A percentile compares a stretch with the other conserved stretches of the same genome.
phyloP scores from a whole-genome alignment of 2,113 vertebrate genomes.

The Mobula birostris region DNA sequence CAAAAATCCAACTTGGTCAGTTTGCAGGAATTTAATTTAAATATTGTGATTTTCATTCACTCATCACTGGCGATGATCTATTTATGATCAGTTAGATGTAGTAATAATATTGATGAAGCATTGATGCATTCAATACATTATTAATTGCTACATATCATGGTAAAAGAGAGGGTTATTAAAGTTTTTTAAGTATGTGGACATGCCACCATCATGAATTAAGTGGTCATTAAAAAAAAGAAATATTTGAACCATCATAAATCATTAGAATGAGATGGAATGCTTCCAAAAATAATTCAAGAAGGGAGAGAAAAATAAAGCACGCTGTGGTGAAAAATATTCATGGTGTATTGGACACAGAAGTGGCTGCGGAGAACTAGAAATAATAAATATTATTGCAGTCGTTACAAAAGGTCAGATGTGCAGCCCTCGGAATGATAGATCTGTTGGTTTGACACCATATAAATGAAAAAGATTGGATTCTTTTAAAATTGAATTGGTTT shows the following conservation, averaged over 20 bases:
- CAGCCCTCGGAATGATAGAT: not conserved
- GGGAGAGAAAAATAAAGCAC: not conserved
- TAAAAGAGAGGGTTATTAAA: not conserved
- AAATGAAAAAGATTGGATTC: constrained; percentile 27
- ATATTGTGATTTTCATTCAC: not conserved
- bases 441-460: not conserved
- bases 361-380: not conserved
- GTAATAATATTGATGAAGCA: not conserved
- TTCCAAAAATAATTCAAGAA: not conserved
- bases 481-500: not conserved
- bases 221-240: constrained; percentile 15
- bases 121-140: not conserved
- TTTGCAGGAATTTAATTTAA: not conserved
- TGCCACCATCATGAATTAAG: constrained; percentile 17
- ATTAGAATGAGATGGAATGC: not conserved
- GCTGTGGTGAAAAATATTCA: not conserved
- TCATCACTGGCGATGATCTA: not conserved
- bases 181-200: not conserved
- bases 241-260: constrained; percentile 1
- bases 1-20: not conserved
- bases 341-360: not conserved
- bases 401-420: constrained; percentile 9
- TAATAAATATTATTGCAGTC: constrained; percentile 30
- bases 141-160: not conserved
- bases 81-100: constrained; percentile 1